A percentile compares a stretch with the other conserved stretches of the same genome.
phyloP scores from a whole-genome alignment of 1,140 invertebrate genomes.

The Sarcophaga peregrina region DNA sequence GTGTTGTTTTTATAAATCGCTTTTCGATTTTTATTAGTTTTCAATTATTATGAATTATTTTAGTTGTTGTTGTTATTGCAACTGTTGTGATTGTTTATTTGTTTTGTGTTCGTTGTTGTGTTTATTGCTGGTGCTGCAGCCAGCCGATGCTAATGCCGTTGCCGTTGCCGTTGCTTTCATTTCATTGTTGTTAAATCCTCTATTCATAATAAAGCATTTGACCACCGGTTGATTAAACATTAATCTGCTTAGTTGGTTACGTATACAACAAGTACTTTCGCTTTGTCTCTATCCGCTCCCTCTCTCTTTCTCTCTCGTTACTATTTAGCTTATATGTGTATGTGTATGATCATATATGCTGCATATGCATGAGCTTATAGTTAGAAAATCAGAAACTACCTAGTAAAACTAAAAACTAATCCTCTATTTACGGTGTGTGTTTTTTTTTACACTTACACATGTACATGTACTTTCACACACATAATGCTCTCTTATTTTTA shows the following conservation, averaged over 20 bases:
- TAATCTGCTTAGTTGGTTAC: slow-evolving; percentile 22
- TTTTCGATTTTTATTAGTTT: slow-evolving; percentile 38
- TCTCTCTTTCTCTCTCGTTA: background rate
- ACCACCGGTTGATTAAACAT: slow-evolving; percentile 20
- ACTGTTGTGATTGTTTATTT: too few relatives aligned
- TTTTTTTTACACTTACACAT: background rate
- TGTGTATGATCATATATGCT: too few relatives aligned
- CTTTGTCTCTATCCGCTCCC: too few relatives aligned
- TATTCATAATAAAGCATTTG: slow-evolving; percentile 8
- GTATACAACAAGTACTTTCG: background rate
- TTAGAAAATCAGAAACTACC: background rate
- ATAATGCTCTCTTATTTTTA: background rate
- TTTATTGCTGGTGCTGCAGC: background rate
- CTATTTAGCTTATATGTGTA: too few relatives aligned
- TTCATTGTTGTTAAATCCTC: background rate
- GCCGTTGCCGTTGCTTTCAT: background rate
- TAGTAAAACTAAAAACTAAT: background rate
- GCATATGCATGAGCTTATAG: background rate
- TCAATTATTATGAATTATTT: slow-evolving; percentile 4
- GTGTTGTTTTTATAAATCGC: background rate
- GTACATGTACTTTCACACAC: background rate
- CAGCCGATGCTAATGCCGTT: too few relatives aligned
- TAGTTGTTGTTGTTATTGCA: background rate
- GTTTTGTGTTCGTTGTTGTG: background rate
- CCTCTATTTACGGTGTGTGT: background rate